These are phyloP conservation scores for Sycon ciliatum DNA, from an alignment of 37 sponge, comb jelly and placozoan species.

Conservation along the genomic window DNA sequence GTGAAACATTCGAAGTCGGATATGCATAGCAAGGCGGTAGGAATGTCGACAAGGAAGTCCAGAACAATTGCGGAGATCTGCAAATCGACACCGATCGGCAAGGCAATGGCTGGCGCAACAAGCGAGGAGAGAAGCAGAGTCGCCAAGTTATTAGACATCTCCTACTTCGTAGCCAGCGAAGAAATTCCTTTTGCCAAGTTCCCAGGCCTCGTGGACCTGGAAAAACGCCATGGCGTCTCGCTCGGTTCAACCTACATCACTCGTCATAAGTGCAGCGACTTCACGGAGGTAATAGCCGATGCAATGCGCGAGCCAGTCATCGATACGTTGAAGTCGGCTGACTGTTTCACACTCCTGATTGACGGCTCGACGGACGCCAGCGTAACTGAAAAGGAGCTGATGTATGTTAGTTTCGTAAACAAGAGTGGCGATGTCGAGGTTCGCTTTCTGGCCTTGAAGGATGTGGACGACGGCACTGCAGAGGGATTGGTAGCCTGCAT, in stretches of 20 bases:
- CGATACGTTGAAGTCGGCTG: too few relatives aligned
- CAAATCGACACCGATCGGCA: background rate
- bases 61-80: background rate
- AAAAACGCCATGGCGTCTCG: constrained; percentile 52
- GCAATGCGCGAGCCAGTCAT: too few relatives aligned
- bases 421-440: too few relatives aligned
- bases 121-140: background rate
- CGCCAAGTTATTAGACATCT: constrained; percentile 59
- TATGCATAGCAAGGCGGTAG: constrained; percentile 1
- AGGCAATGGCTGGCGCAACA: background rate
- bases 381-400: background rate
- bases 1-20: constrained; percentile 24
- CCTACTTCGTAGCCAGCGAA: constrained; percentile 49
- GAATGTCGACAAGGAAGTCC: background rate
- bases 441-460: too few relatives aligned
- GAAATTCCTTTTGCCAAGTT: constrained; percentile 45
- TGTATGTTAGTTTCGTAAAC: constrained; percentile 16
- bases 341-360: background rate
- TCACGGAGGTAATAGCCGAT: too few relatives aligned
- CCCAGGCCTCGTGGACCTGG: constrained; percentile 35
- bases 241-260: constrained; percentile 37
- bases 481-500: background rate
- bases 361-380: constrained; percentile 5
- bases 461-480: too few relatives aligned
- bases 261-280: constrained; percentile 30